A percentile compares a stretch with the other conserved stretches of the same genome.
Conservation (phyloP, 2,888 invertebrate genomes). For the Drepana falcataria region DNA sequence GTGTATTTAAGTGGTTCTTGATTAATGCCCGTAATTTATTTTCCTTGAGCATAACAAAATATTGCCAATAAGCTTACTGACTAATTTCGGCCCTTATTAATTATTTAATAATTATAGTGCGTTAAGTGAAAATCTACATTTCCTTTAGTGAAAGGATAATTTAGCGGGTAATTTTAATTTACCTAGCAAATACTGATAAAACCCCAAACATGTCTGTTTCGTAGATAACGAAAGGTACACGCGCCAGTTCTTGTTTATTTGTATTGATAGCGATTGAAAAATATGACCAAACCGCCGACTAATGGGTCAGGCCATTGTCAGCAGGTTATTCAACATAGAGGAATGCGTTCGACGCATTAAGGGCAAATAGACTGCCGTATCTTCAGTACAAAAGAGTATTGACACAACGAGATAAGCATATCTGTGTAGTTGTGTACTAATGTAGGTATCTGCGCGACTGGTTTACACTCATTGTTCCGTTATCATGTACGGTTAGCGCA, state of each 20-base stretch:
- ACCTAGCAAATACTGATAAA: constrained; percentile 34
- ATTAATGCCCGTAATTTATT: neutral
- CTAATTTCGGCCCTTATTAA: neutral
- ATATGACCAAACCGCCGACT: constrained; percentile 40
- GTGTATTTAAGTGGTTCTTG: too few species aligned
- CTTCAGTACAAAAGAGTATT: constrained; percentile 75
- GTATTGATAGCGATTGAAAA: constrained; percentile 42
- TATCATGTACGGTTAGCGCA: constrained; percentile 69
- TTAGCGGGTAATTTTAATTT: constrained; percentile 21
- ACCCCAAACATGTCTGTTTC: constrained; percentile 26
- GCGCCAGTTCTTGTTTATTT: constrained; percentile 31
- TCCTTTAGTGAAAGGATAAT: constrained; percentile 16
- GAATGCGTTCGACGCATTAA: constrained; percentile 69
- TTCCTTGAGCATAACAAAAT: neutral
- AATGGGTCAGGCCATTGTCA: constrained; percentile 64
- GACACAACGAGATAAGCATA: constrained; percentile 71
- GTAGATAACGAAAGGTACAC: constrained; percentile 24
- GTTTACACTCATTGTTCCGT: constrained; percentile 72
- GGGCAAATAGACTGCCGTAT: constrained; percentile 72
- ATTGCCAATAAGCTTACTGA: neutral
- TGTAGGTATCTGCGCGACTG: constrained; percentile 55
- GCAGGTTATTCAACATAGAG: constrained; percentile 59
- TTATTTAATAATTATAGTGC: neutral
- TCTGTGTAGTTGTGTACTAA: constrained; percentile 57
- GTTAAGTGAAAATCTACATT: constrained; percentile 2